Conservation (phyloP, 2,797 vertebrate species). For the Galago senegalensis region DNA sequence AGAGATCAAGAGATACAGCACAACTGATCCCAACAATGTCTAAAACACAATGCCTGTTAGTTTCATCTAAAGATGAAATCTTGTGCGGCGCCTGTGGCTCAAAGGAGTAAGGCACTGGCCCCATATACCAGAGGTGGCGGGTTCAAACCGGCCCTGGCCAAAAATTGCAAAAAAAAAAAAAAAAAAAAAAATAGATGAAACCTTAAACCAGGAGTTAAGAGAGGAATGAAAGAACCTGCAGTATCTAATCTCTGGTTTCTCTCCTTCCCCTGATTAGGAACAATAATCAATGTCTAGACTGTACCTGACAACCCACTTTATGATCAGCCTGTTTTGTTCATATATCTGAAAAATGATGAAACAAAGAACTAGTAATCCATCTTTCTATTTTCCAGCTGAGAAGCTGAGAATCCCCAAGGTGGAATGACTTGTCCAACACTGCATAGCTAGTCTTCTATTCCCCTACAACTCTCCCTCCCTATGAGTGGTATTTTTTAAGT, state of each 20-base stretch:
- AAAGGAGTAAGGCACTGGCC: no score
- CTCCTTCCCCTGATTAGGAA: background rate
- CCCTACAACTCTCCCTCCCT: background rate
- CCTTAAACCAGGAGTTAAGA: constrained; percentile 29
- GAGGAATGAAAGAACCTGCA: background rate
- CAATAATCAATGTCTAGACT: constrained; percentile 27
- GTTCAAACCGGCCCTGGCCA: no score
- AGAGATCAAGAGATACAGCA: constrained; percentile 73
- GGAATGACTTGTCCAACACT: constrained; percentile 4
- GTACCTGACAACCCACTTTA: background rate
- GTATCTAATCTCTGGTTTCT: constrained; percentile 35
- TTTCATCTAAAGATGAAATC: constrained; percentile 63
- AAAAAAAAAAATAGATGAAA: constrained; percentile 20
- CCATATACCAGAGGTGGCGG: no score
- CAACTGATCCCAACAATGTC: constrained; percentile 39
- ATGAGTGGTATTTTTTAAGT: constrained; percentile 62
- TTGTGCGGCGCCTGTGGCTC: background rate
- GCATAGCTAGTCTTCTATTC: background rate
- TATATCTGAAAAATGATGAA: background rate
- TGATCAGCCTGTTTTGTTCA: background rate
- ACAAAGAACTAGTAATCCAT: constrained; percentile 1
- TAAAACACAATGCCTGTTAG: constrained; percentile 64
- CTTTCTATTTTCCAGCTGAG: constrained; percentile 25
- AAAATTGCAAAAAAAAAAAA: background rate
- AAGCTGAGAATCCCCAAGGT: constrained; percentile 46